These are phyloP conservation scores for Pogonus chalceus DNA, from an alignment of 1,140 invertebrate species.

Conservation along the genomic window DNA sequence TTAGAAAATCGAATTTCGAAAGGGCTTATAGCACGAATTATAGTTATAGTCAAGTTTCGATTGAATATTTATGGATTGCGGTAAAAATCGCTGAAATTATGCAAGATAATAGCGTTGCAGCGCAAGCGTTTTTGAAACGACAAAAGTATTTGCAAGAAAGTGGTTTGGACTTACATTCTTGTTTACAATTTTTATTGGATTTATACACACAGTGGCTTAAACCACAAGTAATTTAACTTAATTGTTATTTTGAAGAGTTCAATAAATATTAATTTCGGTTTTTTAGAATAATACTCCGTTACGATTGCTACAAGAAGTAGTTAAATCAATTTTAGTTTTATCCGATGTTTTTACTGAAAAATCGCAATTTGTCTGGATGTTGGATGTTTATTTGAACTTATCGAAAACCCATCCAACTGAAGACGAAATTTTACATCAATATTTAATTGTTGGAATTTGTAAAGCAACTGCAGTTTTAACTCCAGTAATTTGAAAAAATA, in stretches of 20 bases:
- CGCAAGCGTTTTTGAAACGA: conserved; percentile 31
- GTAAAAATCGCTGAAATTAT: conserved; percentile 17
- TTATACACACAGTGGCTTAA: conserved; percentile 67
- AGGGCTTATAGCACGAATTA: conserved; percentile 24
- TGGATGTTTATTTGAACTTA: conserved; percentile 54
- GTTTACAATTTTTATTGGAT: conserved; percentile 75
- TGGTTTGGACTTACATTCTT: conserved; percentile 73
- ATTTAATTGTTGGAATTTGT: conserved; percentile 55
- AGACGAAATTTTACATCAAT: conserved; percentile 61
- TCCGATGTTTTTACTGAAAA: conserved; percentile 64
- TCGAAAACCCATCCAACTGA: conserved; percentile 50
- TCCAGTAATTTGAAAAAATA: conserved; percentile 33
- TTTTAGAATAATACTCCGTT: conserved; percentile 52
- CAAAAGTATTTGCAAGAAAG: conserved; percentile 35
- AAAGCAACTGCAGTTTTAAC: conserved; percentile 58
- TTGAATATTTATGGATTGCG: conserved; percentile 28
- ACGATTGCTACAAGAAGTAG: conserved; percentile 52
- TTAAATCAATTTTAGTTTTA: conserved; percentile 55
- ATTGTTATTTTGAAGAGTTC: too few relatives aligned
- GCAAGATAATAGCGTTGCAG: conserved; percentile 27
- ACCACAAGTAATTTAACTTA: conserved; percentile 35
- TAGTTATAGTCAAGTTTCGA: conserved; percentile 43
- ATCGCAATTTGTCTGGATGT: conserved; percentile 63
- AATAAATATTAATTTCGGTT: conserved; percentile 59
- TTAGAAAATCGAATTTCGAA: conserved; percentile 28